Evolutionary conservation across 1,140 invertebrate genomes (phyloP).

Genomic region (Zelostemma sp.): DNA sequence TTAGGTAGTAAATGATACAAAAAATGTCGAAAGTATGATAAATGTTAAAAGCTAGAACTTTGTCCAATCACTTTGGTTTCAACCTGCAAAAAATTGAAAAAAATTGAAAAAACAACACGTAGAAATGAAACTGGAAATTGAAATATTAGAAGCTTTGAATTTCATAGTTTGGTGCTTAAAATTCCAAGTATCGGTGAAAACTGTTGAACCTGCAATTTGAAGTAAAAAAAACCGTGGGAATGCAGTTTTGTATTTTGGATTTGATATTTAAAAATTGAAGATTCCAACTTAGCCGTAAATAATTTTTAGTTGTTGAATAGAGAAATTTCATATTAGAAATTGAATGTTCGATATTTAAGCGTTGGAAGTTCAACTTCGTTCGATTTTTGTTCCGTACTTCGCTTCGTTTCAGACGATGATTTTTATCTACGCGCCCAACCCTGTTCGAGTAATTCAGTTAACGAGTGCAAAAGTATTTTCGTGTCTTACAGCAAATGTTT

Average conservation of each 20-base stretch:
- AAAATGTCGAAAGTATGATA: not conserved
- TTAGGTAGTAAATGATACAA: not conserved
- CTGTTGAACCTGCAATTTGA: not conserved
- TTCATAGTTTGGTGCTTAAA: not conserved
- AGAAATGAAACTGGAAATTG: not conserved
- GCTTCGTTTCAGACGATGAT: too few relatives aligned
- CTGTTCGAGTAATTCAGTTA: not conserved
- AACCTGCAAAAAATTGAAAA: too few relatives aligned
- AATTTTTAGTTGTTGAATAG: slow-evolving; percentile 2
- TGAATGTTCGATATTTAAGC: not conserved
- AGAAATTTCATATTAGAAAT: not conserved
- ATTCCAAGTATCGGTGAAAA: not conserved
- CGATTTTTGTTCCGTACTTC: not conserved
- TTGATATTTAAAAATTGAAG: not conserved
- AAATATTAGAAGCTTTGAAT: not conserved
- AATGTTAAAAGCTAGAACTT: not conserved
- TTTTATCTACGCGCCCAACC: not conserved
- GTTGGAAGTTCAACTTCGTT: not conserved
- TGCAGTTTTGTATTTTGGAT: slow-evolving; percentile 1
- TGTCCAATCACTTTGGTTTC: too few relatives aligned
- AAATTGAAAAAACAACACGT: not conserved
- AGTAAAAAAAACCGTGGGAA: not conserved
- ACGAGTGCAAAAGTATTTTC: not conserved
- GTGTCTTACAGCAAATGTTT: not conserved
- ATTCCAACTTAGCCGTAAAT: not conserved